Evolutionary conservation across 2,113 vertebrate genomes (phyloP).

Genomic region (Erythrocercus mccallii): DNA sequence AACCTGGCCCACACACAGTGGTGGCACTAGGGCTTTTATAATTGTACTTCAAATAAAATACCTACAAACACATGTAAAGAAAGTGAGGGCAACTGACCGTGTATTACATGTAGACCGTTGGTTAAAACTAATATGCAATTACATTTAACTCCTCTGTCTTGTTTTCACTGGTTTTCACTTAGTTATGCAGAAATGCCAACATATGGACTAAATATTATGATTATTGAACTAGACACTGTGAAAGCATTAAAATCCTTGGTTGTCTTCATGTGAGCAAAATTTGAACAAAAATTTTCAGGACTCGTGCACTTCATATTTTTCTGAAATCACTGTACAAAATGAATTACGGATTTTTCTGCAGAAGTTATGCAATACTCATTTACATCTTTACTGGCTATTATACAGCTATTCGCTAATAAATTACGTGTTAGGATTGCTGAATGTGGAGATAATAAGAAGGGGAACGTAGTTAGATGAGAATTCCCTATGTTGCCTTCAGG

Average conservation of each 20-base stretch:
- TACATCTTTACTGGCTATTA: not conserved
- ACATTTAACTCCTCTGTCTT: not conserved
- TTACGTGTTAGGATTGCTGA: not conserved
- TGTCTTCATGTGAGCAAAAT: not conserved
- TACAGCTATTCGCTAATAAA: not conserved
- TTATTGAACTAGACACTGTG: not conserved
- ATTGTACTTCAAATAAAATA: not conserved
- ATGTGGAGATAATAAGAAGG: not conserved
- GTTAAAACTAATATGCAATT: not conserved
- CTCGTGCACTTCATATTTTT: not conserved
- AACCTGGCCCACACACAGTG: conserved; percentile 19
- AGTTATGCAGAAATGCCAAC: not conserved
- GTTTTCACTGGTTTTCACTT: not conserved
- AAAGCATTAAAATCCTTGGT: not conserved
- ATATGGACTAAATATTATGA: not conserved
- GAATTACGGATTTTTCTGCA: not conserved
- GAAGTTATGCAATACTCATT: not conserved
- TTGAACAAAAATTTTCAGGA: not conserved
- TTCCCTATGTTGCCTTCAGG: not conserved
- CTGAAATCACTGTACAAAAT: not conserved
- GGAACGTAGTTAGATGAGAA: not conserved
- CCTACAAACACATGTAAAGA: not conserved
- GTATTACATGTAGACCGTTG: not conserved
- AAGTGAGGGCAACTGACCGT: not conserved
- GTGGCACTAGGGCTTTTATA: not conserved